Evolutionary conservation across 2,888 invertebrate genomes (phyloP).

Genomic region (Byasa hedistus): DNA sequence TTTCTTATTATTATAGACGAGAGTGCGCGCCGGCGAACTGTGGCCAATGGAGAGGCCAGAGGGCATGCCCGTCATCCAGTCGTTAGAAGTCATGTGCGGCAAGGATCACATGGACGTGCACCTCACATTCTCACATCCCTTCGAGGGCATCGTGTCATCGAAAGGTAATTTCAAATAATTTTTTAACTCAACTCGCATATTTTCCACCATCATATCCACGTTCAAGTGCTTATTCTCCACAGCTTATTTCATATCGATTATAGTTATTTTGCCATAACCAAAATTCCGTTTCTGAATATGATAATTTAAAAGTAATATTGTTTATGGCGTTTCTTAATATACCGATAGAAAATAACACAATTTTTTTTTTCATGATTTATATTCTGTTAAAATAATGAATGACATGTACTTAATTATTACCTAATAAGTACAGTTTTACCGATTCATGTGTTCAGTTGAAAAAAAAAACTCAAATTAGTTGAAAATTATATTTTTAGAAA

Average conservation of each 20-base stretch:
- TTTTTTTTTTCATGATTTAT: no score
- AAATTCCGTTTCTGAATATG: no score
- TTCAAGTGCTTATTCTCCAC: neutral
- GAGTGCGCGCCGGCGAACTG: conserved; percentile 83
- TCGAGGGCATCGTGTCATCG: conserved; percentile 95
- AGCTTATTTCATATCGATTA: no score
- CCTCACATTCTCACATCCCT: conserved; percentile 93
- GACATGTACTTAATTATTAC: no score
- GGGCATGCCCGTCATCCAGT: conserved; percentile 93
- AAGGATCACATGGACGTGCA: conserved; percentile 98
- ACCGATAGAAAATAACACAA: no score
- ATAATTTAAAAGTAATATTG: no score
- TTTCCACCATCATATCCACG: neutral
- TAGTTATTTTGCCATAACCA: neutral
- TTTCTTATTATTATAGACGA: conserved; percentile 49
- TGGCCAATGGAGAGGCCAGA: conserved; percentile 94
- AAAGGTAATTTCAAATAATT: conserved; percentile 79
- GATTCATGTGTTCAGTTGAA: no score
- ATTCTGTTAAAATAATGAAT: no score
- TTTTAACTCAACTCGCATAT: conserved; percentile 8
- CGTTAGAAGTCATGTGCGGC: conserved; percentile 96
- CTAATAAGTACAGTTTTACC: no score
- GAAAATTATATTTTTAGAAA: no score
- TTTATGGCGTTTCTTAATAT: no score
- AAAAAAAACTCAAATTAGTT: no score